Evolutionary conservation across 2,113 vertebrate species (phyloP), one percentile per base, ranked within the genome.

Genomic region (Varanus salvator): DNA sequence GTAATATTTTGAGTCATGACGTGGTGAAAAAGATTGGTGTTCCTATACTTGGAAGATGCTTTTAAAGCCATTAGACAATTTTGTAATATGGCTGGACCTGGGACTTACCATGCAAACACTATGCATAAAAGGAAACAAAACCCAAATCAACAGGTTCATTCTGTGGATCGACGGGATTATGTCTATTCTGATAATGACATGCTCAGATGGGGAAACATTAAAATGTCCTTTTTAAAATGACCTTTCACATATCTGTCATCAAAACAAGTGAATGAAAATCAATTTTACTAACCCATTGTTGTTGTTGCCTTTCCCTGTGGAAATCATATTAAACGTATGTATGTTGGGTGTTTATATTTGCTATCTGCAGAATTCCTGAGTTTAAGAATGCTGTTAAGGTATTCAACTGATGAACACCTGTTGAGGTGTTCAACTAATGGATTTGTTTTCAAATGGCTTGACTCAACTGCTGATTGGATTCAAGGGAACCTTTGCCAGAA

Each of bases 231-330:
- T 48, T 87, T 48, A 48, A 87, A 69, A 44, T 44, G 57, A 60
- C 31, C 48, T 91, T 91, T 87, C 84, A 27, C 48, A 71, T 81
- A 66, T 86, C 27, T 89, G 88, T 89, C 88, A 89, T 78, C 82
- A 84, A 77, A 66, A 68, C 89, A 77, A 38, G 90, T 89, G 78
- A 54, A 90, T n/a, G 3, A 2, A 0, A 34, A 77, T 84, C 8
- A n/a, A 48, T n/a, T 2, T 76, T 89, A 23, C 15, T 87, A 74
- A 89, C 38, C 77, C 76, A 19, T 57, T 60, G 17, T 57, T 81
- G 54, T 6, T 92, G 87, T 11, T 78, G 38, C 31, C 89, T 77
- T 57, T 84, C 19, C 8, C 1, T 74, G 7, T 92, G 68, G n/a
- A 29, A 8, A 52, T 72, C 66, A 74, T 27, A 88, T 85, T 81